Percentiles rank a stretch among this genome's conserved stretches.
Conservation (phyloP, 2,797 vertebrate genomes). For the Macroramphosus scolopax region DNA sequence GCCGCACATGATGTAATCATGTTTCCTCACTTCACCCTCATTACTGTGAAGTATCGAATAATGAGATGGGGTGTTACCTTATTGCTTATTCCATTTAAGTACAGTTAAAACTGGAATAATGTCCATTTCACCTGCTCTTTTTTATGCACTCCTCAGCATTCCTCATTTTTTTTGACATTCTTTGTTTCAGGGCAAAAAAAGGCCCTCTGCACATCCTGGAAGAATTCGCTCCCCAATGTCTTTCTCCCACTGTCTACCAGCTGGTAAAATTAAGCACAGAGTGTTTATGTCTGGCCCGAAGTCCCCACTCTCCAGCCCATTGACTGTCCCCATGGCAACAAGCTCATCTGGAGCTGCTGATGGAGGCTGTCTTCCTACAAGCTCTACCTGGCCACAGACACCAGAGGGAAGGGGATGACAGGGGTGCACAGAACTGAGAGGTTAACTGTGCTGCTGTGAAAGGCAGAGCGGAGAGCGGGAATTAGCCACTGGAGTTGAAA, state of each 20-base stretch:
- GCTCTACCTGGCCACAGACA: conserved; percentile 67
- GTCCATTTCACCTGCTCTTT: conserved; percentile 6
- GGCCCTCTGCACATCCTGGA: conserved; percentile 44
- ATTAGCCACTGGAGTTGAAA: conserved; percentile 47
- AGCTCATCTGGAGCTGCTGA: conserved; percentile 75
- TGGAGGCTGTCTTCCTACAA: conserved; percentile 68
- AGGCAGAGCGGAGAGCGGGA: conserved; percentile 35
- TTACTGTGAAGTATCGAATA: conserved; percentile 3
- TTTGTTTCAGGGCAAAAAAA: conserved; percentile 54
- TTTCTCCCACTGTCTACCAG: conserved; percentile 66
- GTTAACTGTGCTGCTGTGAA: conserved; percentile 51
- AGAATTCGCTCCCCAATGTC: conserved; percentile 32
- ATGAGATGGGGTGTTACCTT: conserved; percentile 1
- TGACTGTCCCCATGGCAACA: conserved; percentile 84
- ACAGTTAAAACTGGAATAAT: conserved; percentile 1
- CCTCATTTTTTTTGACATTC: conserved; percentile 40
- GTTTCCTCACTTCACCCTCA: conserved; percentile 37
- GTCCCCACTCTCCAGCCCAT: conserved; percentile 76
- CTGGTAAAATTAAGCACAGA: conserved; percentile 74
- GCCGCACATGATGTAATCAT: conserved; percentile 59
- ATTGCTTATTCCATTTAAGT: too few relatives aligned
- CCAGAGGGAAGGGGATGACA: conserved; percentile 25
- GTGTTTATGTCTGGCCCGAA: conserved; percentile 77
- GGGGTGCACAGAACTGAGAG: conserved; percentile 34
- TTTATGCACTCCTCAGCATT: conserved; percentile 19